Conservation (phyloP, 2,797 vertebrate genomes). For the Neosilurus hyrtlii region DNA sequence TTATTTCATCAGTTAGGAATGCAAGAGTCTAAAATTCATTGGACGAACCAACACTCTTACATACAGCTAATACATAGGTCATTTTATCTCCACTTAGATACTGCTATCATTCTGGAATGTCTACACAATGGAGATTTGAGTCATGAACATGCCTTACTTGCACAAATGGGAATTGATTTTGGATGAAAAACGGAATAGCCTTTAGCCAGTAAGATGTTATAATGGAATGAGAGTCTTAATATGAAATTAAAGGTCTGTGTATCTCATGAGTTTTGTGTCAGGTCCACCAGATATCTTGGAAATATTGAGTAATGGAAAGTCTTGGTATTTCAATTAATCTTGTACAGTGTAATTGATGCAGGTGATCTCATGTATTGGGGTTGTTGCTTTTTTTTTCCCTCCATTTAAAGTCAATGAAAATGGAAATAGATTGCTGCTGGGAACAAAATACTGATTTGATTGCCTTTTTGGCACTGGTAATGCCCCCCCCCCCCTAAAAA, state of each 20-base stretch:
- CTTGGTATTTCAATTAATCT: neutral
- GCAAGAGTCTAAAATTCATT: too few species aligned
- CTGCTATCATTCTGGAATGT: neutral
- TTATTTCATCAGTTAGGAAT: too few species aligned
- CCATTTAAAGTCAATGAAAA: conserved; percentile 25
- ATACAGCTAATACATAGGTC: neutral
- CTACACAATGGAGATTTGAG: neutral
- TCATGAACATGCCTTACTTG: neutral
- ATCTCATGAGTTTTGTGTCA: neutral
- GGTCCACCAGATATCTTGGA: neutral
- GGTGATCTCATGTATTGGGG: neutral
- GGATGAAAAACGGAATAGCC: neutral
- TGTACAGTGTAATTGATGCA: neutral
- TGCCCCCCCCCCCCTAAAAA: too few species aligned
- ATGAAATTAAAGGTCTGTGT: neutral
- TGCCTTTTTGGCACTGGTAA: conserved; percentile 33
- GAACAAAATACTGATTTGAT: conserved; percentile 33
- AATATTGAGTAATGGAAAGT: neutral
- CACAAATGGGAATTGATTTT: neutral
- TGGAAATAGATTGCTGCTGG: conserved; percentile 10
- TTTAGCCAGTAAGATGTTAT: neutral
- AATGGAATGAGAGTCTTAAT: neutral
- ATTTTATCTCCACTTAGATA: neutral
- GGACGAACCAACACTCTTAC: neutral
- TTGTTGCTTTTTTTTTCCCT: conserved; percentile 13